phyloP scores from a whole-genome alignment of 2,113 vertebrate species.

The Neolamprologus toae region DNA sequence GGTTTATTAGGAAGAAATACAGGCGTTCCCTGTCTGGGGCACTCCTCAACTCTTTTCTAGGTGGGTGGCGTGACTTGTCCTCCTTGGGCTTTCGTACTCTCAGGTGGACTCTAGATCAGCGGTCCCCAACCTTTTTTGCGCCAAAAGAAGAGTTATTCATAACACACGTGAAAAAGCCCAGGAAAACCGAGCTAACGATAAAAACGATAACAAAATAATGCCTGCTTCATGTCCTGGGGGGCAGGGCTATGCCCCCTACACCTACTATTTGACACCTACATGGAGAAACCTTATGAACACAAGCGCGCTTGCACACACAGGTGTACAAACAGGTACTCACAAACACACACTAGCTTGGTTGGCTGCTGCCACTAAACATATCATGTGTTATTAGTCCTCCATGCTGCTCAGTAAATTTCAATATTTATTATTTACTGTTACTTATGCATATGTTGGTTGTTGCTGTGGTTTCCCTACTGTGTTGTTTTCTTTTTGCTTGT shows the following conservation, averaged over 20 bases:
- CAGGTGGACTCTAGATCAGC: accelerated
- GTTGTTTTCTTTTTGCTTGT: neutral
- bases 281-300: accelerated
- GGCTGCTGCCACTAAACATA: neutral
- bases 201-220: no score
- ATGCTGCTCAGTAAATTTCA: neutral
- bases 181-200: no score
- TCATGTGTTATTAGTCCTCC: neutral
- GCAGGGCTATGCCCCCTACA: neutral
- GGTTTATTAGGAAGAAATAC: accelerated
- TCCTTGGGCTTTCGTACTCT: neutral
- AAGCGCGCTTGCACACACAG: accelerated
- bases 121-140: no score
- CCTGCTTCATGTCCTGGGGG: neutral
- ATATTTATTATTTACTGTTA: neutral
- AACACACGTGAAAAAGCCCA: no score
- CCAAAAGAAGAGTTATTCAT: no score
- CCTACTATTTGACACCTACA: neutral
- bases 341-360: neutral
- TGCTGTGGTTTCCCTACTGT: neutral
- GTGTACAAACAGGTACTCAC: neutral
- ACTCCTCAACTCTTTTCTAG: neutral
- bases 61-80: accelerated
- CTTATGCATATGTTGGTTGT: neutral
- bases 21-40: neutral